Base-by-base conservation (phyloP, 2,113 vertebrate genomes). In the Tachysurus fulvidraco region DNA sequence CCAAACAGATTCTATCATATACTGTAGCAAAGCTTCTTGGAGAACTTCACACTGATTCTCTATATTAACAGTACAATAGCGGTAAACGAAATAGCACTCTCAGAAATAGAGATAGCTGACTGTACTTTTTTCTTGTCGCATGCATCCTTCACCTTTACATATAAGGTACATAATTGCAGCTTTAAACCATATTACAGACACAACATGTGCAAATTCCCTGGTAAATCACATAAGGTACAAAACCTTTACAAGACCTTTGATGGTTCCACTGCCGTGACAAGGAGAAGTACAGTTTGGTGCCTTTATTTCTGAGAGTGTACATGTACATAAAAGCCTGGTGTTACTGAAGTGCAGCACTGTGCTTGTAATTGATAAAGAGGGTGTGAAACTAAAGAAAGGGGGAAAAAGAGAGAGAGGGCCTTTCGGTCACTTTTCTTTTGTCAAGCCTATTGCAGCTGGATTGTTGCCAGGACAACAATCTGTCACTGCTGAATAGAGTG, bases 391-490 rank as follows among this genome's bases (percentile, higher is more conserved):
- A 57, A 13, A 36, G 30, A 21, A 59, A 85, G 60, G 14, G 13
- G 4, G 4, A 36, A 83, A 46, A 69, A 73, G 9, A 44, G 30
- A 36, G 44, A 69, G 44, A 84, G 67, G 12, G n/a, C n/a, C 30
- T 46, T 60, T 59, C 28, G 82, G 86, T 50, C 73, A 80, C 65
- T 81, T 80, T 81, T 83, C 44, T 78, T 81, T 78, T 65, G 57
- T 78, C 88, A 85, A n/a, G 44, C 65, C 44, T 79, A 50, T 86
- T 52, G 28, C 84, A 54, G 60, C 36, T 91, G 88, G 91, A 88
- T 88, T 92, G 94, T 95, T 93, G 93, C 90, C 93, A 94, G 92
- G 94, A 92, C 93, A 94, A 94, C 93, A 93, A 92, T 92, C 80
- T 88, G 86, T 62, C 81, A 88, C 90, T 91, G 88, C 86, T 88